Percentiles rank a stretch among this genome's conserved stretches.
phyloP scores from a whole-genome alignment of 2,113 vertebrate species.

The Centropus unirufus region DNA sequence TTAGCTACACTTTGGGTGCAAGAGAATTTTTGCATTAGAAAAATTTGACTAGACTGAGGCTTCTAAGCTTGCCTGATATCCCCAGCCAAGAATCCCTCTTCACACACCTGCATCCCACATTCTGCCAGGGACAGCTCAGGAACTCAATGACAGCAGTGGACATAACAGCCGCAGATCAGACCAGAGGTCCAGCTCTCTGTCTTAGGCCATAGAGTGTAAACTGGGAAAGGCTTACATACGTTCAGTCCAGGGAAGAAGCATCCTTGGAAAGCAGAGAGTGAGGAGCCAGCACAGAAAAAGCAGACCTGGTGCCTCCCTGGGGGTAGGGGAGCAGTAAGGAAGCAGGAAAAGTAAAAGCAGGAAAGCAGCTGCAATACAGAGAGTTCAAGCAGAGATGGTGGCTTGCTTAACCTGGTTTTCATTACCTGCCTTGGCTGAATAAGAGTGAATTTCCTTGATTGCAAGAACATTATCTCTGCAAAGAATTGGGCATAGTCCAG shows the following conservation, averaged over 20 bases:
- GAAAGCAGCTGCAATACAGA: background rate
- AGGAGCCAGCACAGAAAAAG: background rate
- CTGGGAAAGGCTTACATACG: background rate
- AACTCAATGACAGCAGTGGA: background rate
- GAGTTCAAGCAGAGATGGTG: background rate
- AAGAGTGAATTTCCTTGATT: background rate
- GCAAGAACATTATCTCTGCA: background rate
- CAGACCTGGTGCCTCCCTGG: rapidly evolving
- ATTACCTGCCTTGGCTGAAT: background rate
- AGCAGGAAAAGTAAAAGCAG: background rate
- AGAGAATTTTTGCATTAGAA: background rate
- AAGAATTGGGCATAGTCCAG: background rate
- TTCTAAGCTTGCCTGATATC: background rate
- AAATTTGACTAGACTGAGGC: background rate
- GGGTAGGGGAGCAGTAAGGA: background rate
- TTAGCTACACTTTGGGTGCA: background rate
- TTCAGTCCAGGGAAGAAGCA: background rate
- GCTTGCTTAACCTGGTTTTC: background rate
- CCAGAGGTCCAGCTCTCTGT: background rate
- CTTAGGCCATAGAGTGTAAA: rapidly evolving
- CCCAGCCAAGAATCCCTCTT: background rate
- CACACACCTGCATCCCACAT: background rate
- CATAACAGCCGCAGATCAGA: background rate
- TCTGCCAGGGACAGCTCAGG: background rate
- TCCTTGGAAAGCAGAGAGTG: background rate